Base-by-base conservation (phyloP, 2,888 invertebrate species). In the Elegia similella region DNA sequence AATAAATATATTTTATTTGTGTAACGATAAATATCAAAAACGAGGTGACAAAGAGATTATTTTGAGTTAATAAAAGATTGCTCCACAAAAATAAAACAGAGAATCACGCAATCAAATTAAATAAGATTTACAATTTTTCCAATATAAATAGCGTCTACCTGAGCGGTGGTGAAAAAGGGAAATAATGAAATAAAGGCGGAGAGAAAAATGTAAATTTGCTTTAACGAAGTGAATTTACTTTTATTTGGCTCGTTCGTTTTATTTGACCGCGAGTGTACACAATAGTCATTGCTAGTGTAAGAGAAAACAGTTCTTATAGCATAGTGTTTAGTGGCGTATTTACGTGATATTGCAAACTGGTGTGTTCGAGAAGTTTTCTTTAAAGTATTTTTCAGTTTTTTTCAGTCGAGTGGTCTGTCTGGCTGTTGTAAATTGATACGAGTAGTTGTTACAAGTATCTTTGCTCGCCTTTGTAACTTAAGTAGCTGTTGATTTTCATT, bases 141-240 rank as follows among this genome's bases (percentile, higher is more conserved):
- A 66, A 75, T 78, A 75, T 73, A 77, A 73, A 66, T 68, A 62
- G 54, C 59, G 62, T 67, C 66, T 68, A 72, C 70, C 68, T 72
- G 67, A 66, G 69, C 58, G 60, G 60, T 58, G 23, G 23, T 23
- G 23, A 67, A 66, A 61, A 63, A 67, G 61, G 65, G 70, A 72
- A 72, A 75, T 77, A 80, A 78, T 75, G 70, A 80, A 83, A 82
- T 79, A 80, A 82, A 78, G 68, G 68, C 68, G 67, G 66, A 67
- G 74, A 78, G 81, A 76, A 78, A 84, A 82, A 86, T 85, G 85
- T 78, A 84, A 88, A 88, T 86, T 83, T 81, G 68, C 74, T 83
- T 78, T 86, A 86, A 88, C 86, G 85, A 87, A 84, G 80, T 75
- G 76, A 76, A 73, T 80, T 77, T 80, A 75, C 80, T 84, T 83